Evolutionary conservation across 2,797 vertebrate genomes (phyloP).

Genomic region (Odontamblyopus rebecca): DNA sequence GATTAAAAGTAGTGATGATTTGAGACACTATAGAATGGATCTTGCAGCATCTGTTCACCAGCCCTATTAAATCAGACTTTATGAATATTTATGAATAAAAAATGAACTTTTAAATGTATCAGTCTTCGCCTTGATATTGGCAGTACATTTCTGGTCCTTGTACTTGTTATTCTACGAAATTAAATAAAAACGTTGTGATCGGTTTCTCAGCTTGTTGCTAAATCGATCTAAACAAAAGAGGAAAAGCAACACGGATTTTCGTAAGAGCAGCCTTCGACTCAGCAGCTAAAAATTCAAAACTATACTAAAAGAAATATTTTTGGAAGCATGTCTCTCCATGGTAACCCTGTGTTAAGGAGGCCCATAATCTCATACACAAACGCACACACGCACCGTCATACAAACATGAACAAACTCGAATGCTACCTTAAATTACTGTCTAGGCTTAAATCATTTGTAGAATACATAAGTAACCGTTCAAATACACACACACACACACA

Average conservation of each 20-base stretch:
- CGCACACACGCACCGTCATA: conserved; percentile 32
- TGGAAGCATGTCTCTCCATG: conserved; percentile 79
- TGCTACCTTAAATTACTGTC: conserved; percentile 80
- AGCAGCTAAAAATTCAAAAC: conserved; percentile 64
- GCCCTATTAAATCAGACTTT: conserved; percentile 43
- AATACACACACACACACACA: conserved; percentile 5
- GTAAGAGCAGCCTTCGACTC: conserved; percentile 51
- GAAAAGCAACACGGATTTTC: conserved; percentile 24
- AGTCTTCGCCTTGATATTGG: conserved; percentile 25
- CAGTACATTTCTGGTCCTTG: conserved; percentile 52
- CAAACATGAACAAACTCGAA: conserved; percentile 64
- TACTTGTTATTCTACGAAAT: conserved; percentile 34
- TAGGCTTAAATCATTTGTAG: conserved; percentile 77
- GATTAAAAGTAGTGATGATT: conserved; percentile 34
- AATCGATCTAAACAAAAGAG: conserved; percentile 34
- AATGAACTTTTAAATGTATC: conserved; percentile 13
- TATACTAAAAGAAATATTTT: conserved; percentile 68
- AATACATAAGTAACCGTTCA: conserved; percentile 68
- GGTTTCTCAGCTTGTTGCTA: conserved; percentile 38
- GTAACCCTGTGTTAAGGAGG: conserved; percentile 74
- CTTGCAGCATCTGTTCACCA: conserved; percentile 69
- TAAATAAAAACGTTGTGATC: conserved; percentile 55
- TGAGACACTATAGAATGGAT: conserved; percentile 41
- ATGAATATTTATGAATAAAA: conserved; percentile 1
- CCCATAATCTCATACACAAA: conserved; percentile 58